Evolutionary conservation across 2,797 vertebrate species (phyloP), one percentile per base, ranked within the genome.

Genomic region (Amblyopsis hoosieri): DNA sequence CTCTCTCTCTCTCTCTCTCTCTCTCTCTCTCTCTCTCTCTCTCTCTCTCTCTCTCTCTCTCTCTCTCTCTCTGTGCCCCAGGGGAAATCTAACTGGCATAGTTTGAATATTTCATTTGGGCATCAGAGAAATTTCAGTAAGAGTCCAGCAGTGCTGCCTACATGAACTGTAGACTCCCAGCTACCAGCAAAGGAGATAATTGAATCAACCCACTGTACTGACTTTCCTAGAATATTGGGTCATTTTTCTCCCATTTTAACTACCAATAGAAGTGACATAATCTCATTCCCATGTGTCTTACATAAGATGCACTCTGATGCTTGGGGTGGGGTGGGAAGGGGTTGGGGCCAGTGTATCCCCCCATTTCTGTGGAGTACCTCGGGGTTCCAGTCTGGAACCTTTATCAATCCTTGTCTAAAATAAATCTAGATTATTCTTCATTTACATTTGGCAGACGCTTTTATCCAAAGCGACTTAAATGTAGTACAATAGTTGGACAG

Each of bases 31-130:
- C 33, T 59, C 19, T 46, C 45, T 46, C 45, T 46, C 19, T 54
- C 17, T 45, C 48, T 33, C 57, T 69, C 33, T 60, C 37, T 71
- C 48, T 55, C 45, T 49, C 47, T 60, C 1, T 54, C 33, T 59
- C 19, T 46, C 45, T 4, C 45, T 5, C 19, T 29, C 17, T 45
- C 48, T 33, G 45, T 5, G 46, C 66, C 45, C 47, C 23, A 48
- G 53, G 46, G 58, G 47, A 51, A 45, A 4, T 53, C 47, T 50
- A 51, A 46, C 53, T 45, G 59, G 54, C 33, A 45, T 50, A 5
- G 14, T 52, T 57, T 68, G 5, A 68, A 72, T 64, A 62, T 57
- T 64, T 68, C 4, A 65, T 62, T 56, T 37, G 45, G 54, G 50
- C 33, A 53, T 55, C 53, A 37, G 52, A 50, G 60, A 66, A 17